Conservation (phyloP, 2,888 invertebrate genomes). For the Erebia aethiops region DNA sequence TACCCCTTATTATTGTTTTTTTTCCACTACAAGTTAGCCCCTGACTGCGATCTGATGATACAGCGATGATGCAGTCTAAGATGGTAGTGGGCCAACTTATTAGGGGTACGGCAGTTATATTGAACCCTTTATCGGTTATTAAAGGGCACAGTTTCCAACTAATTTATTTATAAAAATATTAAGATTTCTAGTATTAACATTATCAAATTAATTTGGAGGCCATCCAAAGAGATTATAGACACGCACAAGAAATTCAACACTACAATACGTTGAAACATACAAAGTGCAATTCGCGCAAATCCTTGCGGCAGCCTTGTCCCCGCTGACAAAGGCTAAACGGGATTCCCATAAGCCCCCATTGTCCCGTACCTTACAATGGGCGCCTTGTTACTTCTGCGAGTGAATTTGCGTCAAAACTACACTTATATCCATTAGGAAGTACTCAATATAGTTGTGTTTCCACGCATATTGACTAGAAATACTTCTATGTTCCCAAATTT, state of each 20-base stretch:
- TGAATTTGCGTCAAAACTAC: slow-evolving; percentile 25
- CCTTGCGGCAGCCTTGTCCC: slow-evolving; percentile 23
- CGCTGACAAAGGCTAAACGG: slow-evolving; percentile 46
- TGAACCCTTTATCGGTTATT: too few species aligned
- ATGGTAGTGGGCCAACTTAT: too few species aligned
- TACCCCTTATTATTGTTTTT: too few species aligned
- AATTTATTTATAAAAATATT: too few species aligned
- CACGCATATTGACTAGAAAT: not conserved
- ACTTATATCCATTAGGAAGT: slow-evolving; percentile 11
- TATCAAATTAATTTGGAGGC: too few species aligned
- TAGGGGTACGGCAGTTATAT: too few species aligned
- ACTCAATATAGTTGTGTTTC: not conserved
- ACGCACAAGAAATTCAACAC: not conserved
- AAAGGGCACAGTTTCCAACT: too few species aligned
- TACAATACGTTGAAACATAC: not conserved
- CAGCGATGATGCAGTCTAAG: too few species aligned
- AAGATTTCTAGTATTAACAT: too few species aligned
- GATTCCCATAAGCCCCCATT: slow-evolving; percentile 46
- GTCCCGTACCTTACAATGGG: slow-evolving; percentile 45
- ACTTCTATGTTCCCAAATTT: too few species aligned
- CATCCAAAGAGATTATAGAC: not conserved
- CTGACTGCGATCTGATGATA: too few species aligned
- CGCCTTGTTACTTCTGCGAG: slow-evolving; percentile 23
- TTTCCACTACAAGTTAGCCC: too few species aligned
- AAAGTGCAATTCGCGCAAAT: slow-evolving; percentile 9